phyloP scores from a whole-genome alignment of 2,888 invertebrate species.

The Andricus curvator region DNA sequence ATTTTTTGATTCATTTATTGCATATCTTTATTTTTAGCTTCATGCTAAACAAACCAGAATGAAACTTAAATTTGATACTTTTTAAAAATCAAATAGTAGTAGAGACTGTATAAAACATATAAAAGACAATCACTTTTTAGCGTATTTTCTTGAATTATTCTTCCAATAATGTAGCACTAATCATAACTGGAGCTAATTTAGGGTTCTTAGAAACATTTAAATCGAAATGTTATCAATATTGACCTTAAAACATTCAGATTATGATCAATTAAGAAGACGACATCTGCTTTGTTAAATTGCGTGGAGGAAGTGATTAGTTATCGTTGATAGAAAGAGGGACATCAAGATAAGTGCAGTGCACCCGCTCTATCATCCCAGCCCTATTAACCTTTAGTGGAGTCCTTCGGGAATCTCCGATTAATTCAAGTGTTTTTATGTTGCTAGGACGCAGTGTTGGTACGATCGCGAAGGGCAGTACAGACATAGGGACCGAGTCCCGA shows the following conservation, averaged over 20 bases:
- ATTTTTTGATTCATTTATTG: neutral
- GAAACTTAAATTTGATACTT: too few species aligned
- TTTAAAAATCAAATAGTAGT: too few species aligned
- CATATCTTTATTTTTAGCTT: neutral
- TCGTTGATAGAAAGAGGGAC: slow-evolving; percentile 30
- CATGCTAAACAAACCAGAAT: neutral
- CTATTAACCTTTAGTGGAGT: slow-evolving; percentile 76
- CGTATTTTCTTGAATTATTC: neutral
- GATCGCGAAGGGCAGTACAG: slow-evolving; percentile 38
- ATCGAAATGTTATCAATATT: neutral
- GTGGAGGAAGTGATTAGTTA: slow-evolving; percentile 34
- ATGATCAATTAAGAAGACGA: neutral
- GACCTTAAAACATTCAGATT: neutral
- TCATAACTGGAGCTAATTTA: too few species aligned
- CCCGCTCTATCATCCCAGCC: slow-evolving; percentile 47
- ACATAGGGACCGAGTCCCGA: slow-evolving; percentile 63
- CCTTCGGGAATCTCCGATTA: slow-evolving; percentile 76
- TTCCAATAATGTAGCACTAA: neutral
- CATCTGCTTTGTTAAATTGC: slow-evolving; percentile 8
- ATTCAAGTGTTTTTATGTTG: slow-evolving; percentile 77
- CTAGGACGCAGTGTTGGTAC: slow-evolving; percentile 56
- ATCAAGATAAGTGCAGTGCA: slow-evolving; percentile 59
- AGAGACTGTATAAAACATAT: too few species aligned
- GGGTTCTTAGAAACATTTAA: neutral
- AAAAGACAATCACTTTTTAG: neutral